These are phyloP conservation scores for Atherinomorus stipes DNA, from an alignment of 2,113 vertebrate genomes.

Conservation along the genomic window DNA sequence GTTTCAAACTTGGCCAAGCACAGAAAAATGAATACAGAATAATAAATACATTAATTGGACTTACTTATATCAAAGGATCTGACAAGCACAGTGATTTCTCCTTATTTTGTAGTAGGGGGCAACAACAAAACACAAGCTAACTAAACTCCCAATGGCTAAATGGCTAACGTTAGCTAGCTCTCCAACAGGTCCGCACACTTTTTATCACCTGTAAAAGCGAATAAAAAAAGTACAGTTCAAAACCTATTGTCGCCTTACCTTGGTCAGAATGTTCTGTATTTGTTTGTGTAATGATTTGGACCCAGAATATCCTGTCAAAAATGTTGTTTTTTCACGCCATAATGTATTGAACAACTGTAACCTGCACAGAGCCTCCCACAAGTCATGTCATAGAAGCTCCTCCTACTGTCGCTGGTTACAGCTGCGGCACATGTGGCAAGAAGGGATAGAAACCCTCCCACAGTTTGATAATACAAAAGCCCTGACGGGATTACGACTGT, in stretches of 20 bases:
- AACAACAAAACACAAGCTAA: constrained; percentile 29
- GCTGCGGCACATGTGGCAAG: constrained; percentile 25
- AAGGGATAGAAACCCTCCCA: not conserved
- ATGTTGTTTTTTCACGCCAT: constrained; percentile 13
- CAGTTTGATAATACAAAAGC: not conserved
- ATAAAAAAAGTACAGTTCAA: not conserved
- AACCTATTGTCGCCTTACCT: constrained; percentile 34
- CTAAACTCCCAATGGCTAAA: constrained; percentile 25
- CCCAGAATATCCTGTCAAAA: not conserved
- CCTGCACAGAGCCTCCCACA: constrained; percentile 16
- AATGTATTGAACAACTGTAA: constrained; percentile 1
- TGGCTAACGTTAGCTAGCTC: constrained; percentile 64
- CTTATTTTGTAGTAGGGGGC: constrained; percentile 4
- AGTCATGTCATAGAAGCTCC: constrained; percentile 18
- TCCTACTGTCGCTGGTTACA: constrained; percentile 13
- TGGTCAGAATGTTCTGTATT: not conserved
- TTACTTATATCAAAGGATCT: not conserved
- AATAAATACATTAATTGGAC: not conserved
- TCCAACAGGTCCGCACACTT: constrained; percentile 44
- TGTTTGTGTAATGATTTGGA: not conserved
- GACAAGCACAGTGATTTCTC: not conserved
- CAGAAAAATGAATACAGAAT: not conserved
- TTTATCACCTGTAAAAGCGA: not conserved
- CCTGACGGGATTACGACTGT: not conserved
- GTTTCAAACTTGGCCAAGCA: not conserved